A percentile compares a stretch with the other conserved stretches of the same genome.
Conservation (phyloP, 1,140 invertebrate species). For the Drosophila cardini region DNA sequence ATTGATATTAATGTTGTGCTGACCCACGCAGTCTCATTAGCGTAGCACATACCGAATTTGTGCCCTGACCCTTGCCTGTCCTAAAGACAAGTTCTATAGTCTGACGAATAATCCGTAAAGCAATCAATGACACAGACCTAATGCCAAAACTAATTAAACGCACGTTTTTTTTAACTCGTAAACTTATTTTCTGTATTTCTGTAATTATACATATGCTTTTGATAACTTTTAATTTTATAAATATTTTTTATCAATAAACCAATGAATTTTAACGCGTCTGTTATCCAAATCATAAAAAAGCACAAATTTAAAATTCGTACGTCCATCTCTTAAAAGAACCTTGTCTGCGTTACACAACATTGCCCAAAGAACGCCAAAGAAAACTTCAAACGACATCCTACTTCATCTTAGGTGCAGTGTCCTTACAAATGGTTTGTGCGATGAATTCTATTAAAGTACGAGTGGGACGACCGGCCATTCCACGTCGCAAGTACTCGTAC, state of each 20-base stretch:
- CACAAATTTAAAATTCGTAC: slow-evolving; percentile 28
- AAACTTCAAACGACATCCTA: slow-evolving; percentile 26
- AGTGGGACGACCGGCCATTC: slow-evolving; percentile 93
- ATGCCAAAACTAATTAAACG: slow-evolving; percentile 36
- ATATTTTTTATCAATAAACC: slow-evolving; percentile 60
- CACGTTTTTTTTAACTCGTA: slow-evolving; percentile 35
- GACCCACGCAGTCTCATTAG: slow-evolving; percentile 67
- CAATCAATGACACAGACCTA: slow-evolving; percentile 54
- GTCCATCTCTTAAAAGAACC: slow-evolving; percentile 47
- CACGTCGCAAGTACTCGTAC: slow-evolving; percentile 85
- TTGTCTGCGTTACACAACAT: slow-evolving; percentile 6
- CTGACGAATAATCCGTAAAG: slow-evolving; percentile 50
- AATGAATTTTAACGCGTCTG: slow-evolving; percentile 58
- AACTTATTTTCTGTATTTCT: slow-evolving; percentile 34
- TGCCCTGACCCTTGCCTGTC: slow-evolving; percentile 25
- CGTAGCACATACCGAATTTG: slow-evolving; percentile 52
- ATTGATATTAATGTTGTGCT: slow-evolving; percentile 88
- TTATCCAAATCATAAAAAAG: slow-evolving; percentile 29
- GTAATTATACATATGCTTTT: slow-evolving; percentile 48
- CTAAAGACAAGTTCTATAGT: slow-evolving; percentile 4
- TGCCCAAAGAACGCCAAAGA: slow-evolving; percentile 13
- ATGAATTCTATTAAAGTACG: slow-evolving; percentile 92
- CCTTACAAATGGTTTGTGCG: slow-evolving; percentile 81
- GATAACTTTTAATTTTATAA: slow-evolving; percentile 66
- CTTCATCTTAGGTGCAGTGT: slow-evolving; percentile 76